A percentile compares a stretch with the other conserved stretches of the same genome.
phyloP scores from a whole-genome alignment of 2,113 vertebrate species.

The Platichthys flesus region DNA sequence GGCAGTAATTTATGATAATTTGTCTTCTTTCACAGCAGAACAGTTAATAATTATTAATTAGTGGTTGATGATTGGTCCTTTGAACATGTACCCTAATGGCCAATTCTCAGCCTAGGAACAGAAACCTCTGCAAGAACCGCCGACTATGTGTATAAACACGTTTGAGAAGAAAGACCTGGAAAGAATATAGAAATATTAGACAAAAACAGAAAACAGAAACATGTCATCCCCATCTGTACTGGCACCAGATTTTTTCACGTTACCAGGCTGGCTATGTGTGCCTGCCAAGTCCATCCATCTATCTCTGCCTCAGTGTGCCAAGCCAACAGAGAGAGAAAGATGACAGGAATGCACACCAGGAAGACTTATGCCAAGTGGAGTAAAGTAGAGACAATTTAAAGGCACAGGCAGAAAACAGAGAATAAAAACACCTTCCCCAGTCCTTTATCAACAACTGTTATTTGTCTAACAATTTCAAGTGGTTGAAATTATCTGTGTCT shows the following conservation, averaged over 20 bases:
- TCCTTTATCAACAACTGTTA: conserved; percentile 53
- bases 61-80: conserved; percentile 79
- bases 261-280: conserved; percentile 72
- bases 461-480: conserved; percentile 70
- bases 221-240: conserved; percentile 79
- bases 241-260: conserved; percentile 74
- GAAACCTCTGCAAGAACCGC: conserved; percentile 55
- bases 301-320: conserved; percentile 67
- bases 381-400: conserved; percentile 47
- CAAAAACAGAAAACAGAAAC: conserved; percentile 77
- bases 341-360: conserved; percentile 60
- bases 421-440: conserved; percentile 41
- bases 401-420: conserved; percentile 14
- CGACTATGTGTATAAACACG: conserved; percentile 72
- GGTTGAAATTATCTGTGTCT: conserved; percentile 55
- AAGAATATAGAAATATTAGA: conserved; percentile 75
- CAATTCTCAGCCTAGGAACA: conserved; percentile 65
- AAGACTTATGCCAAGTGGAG: conserved; percentile 65
- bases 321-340: conserved; percentile 62
- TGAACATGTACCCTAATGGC: conserved; percentile 77
- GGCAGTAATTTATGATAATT: conserved; percentile 85
- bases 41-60: conserved; percentile 85
- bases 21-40: conserved; percentile 80
- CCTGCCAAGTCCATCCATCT: conserved; percentile 78
- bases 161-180: conserved; percentile 62